Base-by-base conservation (phyloP, 2,113 vertebrate genomes). In the Anoura caudifer region DNA sequence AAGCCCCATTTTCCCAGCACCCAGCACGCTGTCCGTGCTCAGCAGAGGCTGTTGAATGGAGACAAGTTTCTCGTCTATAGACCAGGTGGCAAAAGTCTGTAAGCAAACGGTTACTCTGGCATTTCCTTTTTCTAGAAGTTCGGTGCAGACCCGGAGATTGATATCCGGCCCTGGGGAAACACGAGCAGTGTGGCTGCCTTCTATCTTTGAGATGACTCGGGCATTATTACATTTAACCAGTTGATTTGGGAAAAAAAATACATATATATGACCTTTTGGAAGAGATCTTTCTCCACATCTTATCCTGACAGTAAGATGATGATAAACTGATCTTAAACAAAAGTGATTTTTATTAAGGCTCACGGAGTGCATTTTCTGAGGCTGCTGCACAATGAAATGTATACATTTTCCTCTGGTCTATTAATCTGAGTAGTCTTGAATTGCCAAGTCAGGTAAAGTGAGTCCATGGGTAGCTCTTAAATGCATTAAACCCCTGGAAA, bases 361-460 rank as follows among this genome's bases (percentile, higher is more conserved):
- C 65, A 7, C 3, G 73, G 79, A 97, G 47, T 28, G 5, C 70
- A 20, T 94, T 98, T 98, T 93, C 92, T 95, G 91, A 63, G 96
- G 92, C 67, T 82, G 61, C 86, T 86, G 38, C 70, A 33, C 84
- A 79, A 31, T 69, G 79, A 65, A 75, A 86, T 94, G 93, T 4
- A 76, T 75, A 70, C 67, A 41, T 96, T 87, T 94, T n/a, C 36
- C 19, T 33, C 45, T 28, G 52, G 28, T 83, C 93, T 90, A 87
- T 95, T 97, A 98, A 96, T 84, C 96, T 96, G 96, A 97, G 93
- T n/a, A 73, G 95, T 84, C 97, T 96, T 41, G 89, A 97, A 95
- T 97, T 96, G 85, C 90, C 90, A 45, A 79, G 70, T 91, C 88
- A 98, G 96, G 97, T 95, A 90, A 88, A 98, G 89, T 69, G 47